Conservation (phyloP, 2,113 vertebrate species). For the Daubentonia madagascariensis region DNA sequence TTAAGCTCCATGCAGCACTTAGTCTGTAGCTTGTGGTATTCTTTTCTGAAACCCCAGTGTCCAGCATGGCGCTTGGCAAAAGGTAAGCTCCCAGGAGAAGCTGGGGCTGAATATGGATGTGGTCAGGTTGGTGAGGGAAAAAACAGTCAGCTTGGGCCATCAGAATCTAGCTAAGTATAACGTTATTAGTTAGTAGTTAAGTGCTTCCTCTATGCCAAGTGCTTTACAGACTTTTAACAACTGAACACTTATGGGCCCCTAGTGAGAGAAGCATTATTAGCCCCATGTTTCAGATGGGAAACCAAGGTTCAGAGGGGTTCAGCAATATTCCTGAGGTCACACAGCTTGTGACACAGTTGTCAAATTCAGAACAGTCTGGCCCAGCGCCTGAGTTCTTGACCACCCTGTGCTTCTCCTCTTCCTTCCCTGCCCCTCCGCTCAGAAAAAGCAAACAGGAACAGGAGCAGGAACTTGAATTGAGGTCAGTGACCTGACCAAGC, state of each 20-base stretch:
- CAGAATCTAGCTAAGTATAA: not conserved
- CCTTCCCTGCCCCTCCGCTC: not conserved
- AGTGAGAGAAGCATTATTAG: not conserved
- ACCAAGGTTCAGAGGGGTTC: not conserved
- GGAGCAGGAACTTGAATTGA: not conserved
- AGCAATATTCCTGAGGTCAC: not conserved
- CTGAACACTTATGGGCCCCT: not conserved
- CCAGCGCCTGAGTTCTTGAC: not conserved
- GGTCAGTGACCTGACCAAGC: not conserved
- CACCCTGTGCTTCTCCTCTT: not conserved
- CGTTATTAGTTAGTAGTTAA: not conserved
- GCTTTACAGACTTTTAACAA: not conserved
- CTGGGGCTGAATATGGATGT: not conserved
- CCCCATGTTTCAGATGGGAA: accelerated
- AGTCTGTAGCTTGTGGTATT: too few species aligned
- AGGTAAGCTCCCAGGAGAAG: not conserved
- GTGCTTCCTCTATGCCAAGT: not conserved
- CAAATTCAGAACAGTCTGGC: not conserved
- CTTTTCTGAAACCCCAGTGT: not conserved
- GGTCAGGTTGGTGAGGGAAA: not conserved
- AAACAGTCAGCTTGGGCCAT: not conserved
- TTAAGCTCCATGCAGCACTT: not conserved
- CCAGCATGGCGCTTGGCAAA: accelerated
- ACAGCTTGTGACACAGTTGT: not conserved
- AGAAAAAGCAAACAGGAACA: not conserved